Conservation (phyloP, 2,888 invertebrate species). For the Oconnorella tubifera region DNA sequence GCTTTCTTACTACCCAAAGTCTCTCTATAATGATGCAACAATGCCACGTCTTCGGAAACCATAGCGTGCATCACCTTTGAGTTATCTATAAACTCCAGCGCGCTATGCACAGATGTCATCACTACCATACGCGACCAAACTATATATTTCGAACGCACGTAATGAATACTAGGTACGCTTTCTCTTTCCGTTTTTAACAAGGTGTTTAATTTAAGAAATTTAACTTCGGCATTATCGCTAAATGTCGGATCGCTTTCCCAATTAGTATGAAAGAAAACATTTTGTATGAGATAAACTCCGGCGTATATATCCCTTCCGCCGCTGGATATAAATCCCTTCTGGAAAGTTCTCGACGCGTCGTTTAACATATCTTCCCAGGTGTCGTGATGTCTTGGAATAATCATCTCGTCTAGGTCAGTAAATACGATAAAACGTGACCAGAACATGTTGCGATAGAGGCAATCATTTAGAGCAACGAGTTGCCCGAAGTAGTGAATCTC, state of each 20-base stretch:
- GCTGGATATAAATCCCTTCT: no score
- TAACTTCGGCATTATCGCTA: neutral
- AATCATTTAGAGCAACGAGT: slow-evolving; percentile 34
- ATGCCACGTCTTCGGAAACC: neutral
- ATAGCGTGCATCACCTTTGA: no score
- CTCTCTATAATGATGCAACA: neutral
- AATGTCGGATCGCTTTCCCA: neutral
- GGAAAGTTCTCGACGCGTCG: no score
- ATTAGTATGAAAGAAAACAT: neutral
- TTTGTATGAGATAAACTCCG: slow-evolving; percentile 56
- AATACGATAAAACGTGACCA: slow-evolving; percentile 30
- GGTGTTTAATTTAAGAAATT: neutral
- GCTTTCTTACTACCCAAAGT: neutral
- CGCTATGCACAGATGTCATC: neutral
- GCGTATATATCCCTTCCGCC: no score
- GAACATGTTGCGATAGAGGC: slow-evolving; percentile 35
- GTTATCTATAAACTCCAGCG: no score
- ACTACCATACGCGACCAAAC: neutral
- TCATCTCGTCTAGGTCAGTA: slow-evolving; percentile 34
- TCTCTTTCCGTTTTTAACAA: neutral
- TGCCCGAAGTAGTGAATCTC: slow-evolving; percentile 37
- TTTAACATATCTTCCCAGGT: slow-evolving; percentile 12
- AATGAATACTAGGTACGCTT: neutral
- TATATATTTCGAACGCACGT: neutral
- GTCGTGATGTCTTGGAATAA: slow-evolving; percentile 25